phyloP scores from a whole-genome alignment of 2,888 invertebrate species.

The Zaprionus obscuricornis region DNA sequence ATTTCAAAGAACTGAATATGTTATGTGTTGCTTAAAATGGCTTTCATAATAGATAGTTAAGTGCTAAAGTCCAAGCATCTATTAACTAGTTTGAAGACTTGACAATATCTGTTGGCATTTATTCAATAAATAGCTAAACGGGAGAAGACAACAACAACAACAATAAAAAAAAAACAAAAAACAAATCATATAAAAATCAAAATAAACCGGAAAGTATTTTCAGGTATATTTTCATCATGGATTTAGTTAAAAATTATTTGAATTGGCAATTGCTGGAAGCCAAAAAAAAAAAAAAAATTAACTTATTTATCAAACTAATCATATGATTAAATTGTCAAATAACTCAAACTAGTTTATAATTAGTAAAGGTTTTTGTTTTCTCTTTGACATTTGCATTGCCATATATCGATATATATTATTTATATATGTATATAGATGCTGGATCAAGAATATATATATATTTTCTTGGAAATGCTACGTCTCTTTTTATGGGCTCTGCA shows the following conservation, averaged over 20 bases:
- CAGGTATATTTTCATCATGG: neutral
- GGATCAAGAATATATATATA: too few species aligned
- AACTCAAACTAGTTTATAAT: conserved; percentile 5
- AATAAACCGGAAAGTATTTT: conserved; percentile 19
- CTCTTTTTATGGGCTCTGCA: too few species aligned
- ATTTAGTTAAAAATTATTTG: too few species aligned
- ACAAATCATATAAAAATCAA: too few species aligned
- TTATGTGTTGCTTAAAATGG: neutral
- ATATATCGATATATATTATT: too few species aligned
- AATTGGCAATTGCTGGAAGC: too few species aligned
- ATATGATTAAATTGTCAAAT: neutral
- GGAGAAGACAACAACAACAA: neutral
- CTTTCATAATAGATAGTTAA: neutral
- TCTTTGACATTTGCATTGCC: too few species aligned
- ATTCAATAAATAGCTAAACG: neutral
- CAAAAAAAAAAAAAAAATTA: too few species aligned
- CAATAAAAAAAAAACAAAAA: too few species aligned
- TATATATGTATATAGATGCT: too few species aligned
- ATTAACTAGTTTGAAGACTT: neutral
- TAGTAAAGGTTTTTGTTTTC: neutral
- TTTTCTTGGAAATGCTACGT: too few species aligned
- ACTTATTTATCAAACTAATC: conserved; percentile 1
- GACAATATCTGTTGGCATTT: neutral
- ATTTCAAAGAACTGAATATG: neutral
- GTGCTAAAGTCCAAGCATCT: conserved; percentile 2